phyloP scores from a whole-genome alignment of 2,797 vertebrate genomes.

The Falco biarmicus region DNA sequence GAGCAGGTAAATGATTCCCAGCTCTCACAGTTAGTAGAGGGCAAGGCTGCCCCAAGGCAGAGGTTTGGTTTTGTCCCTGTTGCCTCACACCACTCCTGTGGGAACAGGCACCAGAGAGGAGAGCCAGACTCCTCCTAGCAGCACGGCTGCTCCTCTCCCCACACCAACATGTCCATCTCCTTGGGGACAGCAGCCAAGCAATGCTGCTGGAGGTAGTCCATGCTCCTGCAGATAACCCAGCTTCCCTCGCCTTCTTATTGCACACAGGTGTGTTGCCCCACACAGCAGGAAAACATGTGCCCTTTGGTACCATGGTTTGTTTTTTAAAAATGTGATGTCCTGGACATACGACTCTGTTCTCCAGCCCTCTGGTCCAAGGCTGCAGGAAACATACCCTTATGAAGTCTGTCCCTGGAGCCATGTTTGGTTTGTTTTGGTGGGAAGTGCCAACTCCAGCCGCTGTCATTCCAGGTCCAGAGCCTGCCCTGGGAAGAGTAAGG shows the following conservation, averaged over 20 bases:
- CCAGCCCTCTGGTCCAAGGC: not conserved
- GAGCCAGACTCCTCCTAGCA: not conserved
- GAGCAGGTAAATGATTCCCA: fast-evolving
- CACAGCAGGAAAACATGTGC: fast-evolving
- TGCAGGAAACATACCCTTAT: not conserved
- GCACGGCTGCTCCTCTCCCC: not conserved
- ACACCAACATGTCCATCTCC: fast-evolving
- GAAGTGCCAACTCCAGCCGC: not conserved
- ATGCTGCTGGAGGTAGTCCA: not conserved
- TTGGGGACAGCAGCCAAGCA: not conserved
- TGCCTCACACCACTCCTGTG: not conserved
- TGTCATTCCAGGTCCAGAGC: not conserved
- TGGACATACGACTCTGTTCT: not conserved
- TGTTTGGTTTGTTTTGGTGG: not conserved
- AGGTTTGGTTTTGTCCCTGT: not conserved
- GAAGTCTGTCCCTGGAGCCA: not conserved
- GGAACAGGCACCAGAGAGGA: not conserved
- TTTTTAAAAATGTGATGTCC: not conserved
- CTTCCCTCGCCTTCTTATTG: not conserved
- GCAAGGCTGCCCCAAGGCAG: not conserved
- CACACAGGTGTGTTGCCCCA: not conserved
- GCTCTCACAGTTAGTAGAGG: not conserved
- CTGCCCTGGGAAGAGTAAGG: not conserved
- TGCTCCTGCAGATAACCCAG: not conserved
- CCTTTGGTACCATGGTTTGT: not conserved